Evolutionary conservation across 2,113 vertebrate species (phyloP), one percentile per base, ranked within the genome.

Genomic region (Microcebus murinus): DNA sequence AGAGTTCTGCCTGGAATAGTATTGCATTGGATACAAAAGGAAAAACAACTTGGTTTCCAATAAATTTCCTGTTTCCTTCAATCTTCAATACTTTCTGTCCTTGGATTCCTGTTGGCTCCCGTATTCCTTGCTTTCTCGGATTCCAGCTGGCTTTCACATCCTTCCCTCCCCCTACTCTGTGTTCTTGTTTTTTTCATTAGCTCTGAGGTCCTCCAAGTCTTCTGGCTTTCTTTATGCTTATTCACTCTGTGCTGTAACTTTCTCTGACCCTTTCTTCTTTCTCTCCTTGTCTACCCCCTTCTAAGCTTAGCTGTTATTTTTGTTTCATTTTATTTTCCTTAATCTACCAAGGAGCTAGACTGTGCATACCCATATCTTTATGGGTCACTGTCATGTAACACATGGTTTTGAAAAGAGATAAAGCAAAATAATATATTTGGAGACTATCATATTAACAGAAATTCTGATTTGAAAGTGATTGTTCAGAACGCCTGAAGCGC

Each of bases 31-130:
- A 94, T 93, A 91, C 94, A 96, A 97, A 96, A 96, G 93, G 93
- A 97, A 97, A 98, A 97, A 97, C 97, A 97, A 95, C 89, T 95
- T 77, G 74, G 93, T 98, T 97, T 98, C 97, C 98, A 98, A 87
- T 97, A 96, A 96, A 98, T 97, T 97, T 98, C 97, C 98, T 97
- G 95, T 97, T 98, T 89, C 83, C 68, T 98, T 96, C 97, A 91
- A 95, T 97, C 94, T 92, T 85, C 85, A 89, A 85, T 96, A 84
- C 96, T 96, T 95, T 97, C 95, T 97, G 96, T 97, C 95, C 71
- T 95, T 97, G 94, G 93, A 93, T 94, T 97, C 95, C 94, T 94
- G 82, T 91, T 96, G 95, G 97, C 97, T 96, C 86, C 95, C 55
- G 70, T 91, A 59, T 95, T 93, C 42, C 63, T 95, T 94, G 76